These are phyloP conservation scores for Cephalopholis sonnerati DNA, from an alignment of 2,113 vertebrate genomes.

Conservation along the genomic window DNA sequence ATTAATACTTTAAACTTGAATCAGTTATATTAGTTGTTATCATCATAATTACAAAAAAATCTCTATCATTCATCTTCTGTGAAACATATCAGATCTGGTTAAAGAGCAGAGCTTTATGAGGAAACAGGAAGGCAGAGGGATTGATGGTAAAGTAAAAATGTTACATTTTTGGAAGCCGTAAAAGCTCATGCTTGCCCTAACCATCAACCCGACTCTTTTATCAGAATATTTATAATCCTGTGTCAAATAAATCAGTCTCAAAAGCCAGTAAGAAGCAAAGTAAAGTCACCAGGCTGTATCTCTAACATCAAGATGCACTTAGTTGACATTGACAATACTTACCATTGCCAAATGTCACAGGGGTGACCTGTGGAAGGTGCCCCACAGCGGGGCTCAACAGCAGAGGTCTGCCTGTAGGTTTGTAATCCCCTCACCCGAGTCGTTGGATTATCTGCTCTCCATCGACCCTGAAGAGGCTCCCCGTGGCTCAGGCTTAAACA, in stretches of 20 bases:
- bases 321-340: constrained; percentile 42
- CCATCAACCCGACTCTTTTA: background rate
- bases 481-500: constrained; percentile 71
- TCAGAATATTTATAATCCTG: background rate
- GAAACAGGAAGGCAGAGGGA: background rate
- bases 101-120: background rate
- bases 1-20: background rate
- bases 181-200: background rate
- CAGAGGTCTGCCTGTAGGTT: constrained; percentile 76
- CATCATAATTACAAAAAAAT: background rate
- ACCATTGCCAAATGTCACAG: constrained; percentile 59
- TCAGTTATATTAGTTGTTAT: background rate
- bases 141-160: background rate
- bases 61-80: background rate
- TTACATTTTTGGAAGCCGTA: background rate
- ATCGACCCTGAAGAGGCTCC: constrained; percentile 78
- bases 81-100: background rate
- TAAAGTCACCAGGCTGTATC: constrained; percentile 1
- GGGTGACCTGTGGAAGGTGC: constrained; percentile 69
- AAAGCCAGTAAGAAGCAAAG: background rate
- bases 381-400: constrained; percentile 75
- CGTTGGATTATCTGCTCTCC: constrained; percentile 76
- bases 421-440: constrained; percentile 81
- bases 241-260: background rate
- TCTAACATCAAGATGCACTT: constrained; percentile 25